These are phyloP conservation scores for Crax fasciolata DNA, from an alignment of 2,797 vertebrate species.

Conservation along the genomic window DNA sequence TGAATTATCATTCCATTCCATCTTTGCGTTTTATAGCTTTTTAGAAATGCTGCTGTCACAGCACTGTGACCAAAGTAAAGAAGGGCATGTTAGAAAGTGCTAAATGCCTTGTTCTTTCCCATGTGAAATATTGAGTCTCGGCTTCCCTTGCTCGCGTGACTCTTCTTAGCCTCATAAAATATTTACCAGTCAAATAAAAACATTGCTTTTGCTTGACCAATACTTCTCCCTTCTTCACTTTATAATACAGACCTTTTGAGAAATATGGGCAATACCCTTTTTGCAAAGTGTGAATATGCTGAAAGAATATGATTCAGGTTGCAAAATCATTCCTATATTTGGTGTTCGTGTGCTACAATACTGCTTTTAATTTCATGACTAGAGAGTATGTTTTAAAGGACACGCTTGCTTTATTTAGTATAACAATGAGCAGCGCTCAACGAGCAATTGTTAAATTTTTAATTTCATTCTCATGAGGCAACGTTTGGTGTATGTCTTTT, in stretches of 20 bases:
- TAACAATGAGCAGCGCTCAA: not conserved
- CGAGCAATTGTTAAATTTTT: not conserved
- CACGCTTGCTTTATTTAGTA: not conserved
- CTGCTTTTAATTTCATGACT: not conserved
- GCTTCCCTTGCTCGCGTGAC: not conserved
- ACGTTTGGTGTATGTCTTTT: not conserved
- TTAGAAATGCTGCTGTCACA: not conserved
- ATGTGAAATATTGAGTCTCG: not conserved
- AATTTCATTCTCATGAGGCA: not conserved
- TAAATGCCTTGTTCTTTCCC: not conserved
- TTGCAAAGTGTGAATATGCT: fast-evolving
- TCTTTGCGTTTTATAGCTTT: not conserved
- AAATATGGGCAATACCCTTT: not conserved
- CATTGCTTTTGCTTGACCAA: not conserved
- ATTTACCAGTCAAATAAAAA: not conserved
- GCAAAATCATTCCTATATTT: not conserved
- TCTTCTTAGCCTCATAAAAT: not conserved
- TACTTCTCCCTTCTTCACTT: not conserved
- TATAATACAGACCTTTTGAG: not conserved
- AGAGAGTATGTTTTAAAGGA: not conserved
- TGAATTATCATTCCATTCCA: not conserved
- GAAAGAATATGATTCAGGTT: not conserved
- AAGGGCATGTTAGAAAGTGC: not conserved
- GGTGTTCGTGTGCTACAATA: not conserved
- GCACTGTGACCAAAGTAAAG: not conserved